phyloP scores from a whole-genome alignment of 1,140 invertebrate species.

The Cotesia chilonis region DNA sequence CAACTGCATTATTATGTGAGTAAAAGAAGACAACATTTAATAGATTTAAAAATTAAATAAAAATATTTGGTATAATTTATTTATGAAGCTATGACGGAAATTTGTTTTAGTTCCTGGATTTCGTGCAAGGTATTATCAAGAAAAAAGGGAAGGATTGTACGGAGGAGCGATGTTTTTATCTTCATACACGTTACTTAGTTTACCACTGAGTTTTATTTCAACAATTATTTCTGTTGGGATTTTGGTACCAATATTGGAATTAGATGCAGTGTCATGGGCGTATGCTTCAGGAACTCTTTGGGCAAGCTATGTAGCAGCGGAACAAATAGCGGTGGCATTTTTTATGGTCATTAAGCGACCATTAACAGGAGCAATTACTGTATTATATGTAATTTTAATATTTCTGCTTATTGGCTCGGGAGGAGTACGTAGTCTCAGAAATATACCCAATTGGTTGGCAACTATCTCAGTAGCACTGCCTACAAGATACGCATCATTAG shows the following conservation, averaged over 20 bases:
- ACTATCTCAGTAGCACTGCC: slow-evolving; percentile 55
- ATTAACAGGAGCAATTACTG: slow-evolving; percentile 77
- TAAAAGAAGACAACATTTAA: slow-evolving; percentile 40
- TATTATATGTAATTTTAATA: slow-evolving; percentile 78
- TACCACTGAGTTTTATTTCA: slow-evolving; percentile 80
- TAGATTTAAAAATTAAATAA: neutral
- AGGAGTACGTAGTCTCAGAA: slow-evolving; percentile 78
- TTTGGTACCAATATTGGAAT: slow-evolving; percentile 56
- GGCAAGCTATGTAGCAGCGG: slow-evolving; percentile 82
- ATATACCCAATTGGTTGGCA: slow-evolving; percentile 56
- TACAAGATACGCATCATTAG: slow-evolving; percentile 58
- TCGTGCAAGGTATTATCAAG: slow-evolving; percentile 89
- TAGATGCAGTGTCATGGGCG: slow-evolving; percentile 55
- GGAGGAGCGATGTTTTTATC: slow-evolving; percentile 84
- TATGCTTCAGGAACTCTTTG: slow-evolving; percentile 70
- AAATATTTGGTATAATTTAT: neutral
- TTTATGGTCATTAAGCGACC: slow-evolving; percentile 83
- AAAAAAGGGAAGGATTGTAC: slow-evolving; percentile 86
- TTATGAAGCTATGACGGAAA: neutral
- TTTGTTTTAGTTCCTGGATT: slow-evolving; percentile 76
- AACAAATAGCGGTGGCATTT: slow-evolving; percentile 84
- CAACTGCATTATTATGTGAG: slow-evolving; percentile 82
- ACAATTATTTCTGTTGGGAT: slow-evolving; percentile 60
- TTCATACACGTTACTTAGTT: slow-evolving; percentile 79
- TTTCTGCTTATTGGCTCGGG: slow-evolving; percentile 78